Evolutionary conservation across 2,797 vertebrate genomes (phyloP), one percentile per base, ranked within the genome.

Genomic region (Neostethus bicornis): DNA sequence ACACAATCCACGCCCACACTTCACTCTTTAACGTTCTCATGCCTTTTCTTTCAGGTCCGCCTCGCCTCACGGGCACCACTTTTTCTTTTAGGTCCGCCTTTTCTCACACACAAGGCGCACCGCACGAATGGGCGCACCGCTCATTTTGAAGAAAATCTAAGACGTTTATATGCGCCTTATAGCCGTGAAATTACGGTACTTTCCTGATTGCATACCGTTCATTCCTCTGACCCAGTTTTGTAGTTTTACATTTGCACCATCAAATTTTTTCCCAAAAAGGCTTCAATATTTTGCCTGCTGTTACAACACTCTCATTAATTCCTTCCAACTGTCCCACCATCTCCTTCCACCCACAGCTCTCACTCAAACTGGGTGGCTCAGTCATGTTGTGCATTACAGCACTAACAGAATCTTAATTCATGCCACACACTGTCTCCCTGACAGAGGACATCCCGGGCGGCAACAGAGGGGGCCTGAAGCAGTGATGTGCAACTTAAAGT

Each of bases 401-500:
- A 41, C 61, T 83, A 55, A 62, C 75, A 55, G 55, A 77, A 77
- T 72, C 66, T 56, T 75, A 73, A 81, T 73, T 70, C 70, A 50
- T 42, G 26, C 34, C 79, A 28, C 39, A 62, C 44, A 60, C 61
- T 53, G 58, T 58, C 65, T 44, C 64, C 1, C 53, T 60, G 67
- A 65, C 77, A 70, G 2, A 50, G 66, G 76, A 74, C 32, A 35
- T 66, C 66, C 51, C 35, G 24, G 1, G 34, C 13, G 25, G 9
- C 63, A 71, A 58, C 67, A 55, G 79, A 45, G 53, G 51, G 49
- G 61, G 61, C 76, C 73, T 1, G 54, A 1, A 79, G 81, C 72
- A 4, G 24, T 16, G 59, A 79, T 75, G 80, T 66, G 74, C 41
- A 55, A 65, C 81, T 87, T 82, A 85, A 81, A 89, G 83, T 74